These are phyloP conservation scores for Cryptoprocta ferox DNA, from an alignment of 2,797 vertebrate species.

Conservation along the genomic window DNA sequence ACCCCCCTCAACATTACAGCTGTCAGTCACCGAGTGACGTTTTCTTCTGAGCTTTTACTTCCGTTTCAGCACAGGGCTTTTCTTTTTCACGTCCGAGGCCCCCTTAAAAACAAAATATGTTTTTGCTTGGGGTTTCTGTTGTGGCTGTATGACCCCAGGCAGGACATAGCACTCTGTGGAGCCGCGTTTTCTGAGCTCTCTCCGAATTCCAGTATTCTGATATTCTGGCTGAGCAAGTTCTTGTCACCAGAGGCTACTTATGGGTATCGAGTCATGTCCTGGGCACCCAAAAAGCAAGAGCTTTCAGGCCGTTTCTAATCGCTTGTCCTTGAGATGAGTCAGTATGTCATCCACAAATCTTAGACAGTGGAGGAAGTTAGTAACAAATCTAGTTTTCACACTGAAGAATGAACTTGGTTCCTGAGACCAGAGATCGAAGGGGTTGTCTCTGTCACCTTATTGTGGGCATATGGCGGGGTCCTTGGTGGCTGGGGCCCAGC, in stretches of 20 bases:
- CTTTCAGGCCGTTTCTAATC: neutral
- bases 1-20: neutral
- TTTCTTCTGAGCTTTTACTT: neutral
- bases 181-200: neutral
- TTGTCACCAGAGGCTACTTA: neutral
- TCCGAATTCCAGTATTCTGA: neutral
- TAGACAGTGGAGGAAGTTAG: neutral
- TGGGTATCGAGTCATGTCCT: neutral
- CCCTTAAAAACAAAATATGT: neutral
- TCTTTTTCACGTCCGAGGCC: neutral
- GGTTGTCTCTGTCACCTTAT: neutral
- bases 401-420: neutral
- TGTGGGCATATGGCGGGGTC: neutral
- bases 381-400: neutral
- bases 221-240: neutral
- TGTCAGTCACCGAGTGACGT: no score
- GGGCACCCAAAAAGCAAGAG: neutral
- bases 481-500: neutral
- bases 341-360: neutral
- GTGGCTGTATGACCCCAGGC: neutral
- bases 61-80: neutral
- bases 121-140: neutral
- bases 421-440: neutral
- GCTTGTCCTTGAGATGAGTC: neutral
- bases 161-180: neutral